Evolutionary conservation across 2,797 vertebrate species (phyloP).

Genomic region (Echiichthys vipera): DNA sequence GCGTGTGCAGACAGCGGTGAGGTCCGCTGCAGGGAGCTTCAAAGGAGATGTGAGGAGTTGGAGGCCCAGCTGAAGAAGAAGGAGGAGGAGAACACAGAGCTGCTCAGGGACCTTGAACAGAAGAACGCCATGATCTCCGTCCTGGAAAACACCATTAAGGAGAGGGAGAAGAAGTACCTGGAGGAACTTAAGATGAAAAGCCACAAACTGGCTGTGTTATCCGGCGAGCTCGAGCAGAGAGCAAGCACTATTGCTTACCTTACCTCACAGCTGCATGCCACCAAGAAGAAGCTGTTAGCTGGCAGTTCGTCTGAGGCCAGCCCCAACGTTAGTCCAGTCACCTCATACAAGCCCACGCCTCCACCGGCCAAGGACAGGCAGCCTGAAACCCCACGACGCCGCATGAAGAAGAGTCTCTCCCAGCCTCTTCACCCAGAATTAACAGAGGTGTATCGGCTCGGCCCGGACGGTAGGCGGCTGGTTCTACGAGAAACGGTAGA

Average conservation of each 20-base stretch:
- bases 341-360: constrained; percentile 90
- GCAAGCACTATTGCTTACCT: constrained; percentile 96
- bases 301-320: constrained; percentile 89
- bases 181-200: constrained; percentile 98
- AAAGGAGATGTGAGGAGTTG: constrained; percentile 91
- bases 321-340: constrained; percentile 88
- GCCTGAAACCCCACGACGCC: constrained; percentile 93
- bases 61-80: constrained; percentile 92
- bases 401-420: constrained; percentile 98
- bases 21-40: constrained; percentile 89
- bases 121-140: constrained; percentile 94
- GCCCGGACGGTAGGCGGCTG: constrained; percentile 90
- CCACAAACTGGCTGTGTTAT: constrained; percentile 93
- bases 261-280: constrained; percentile 94
- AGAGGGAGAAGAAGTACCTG: constrained; percentile 95
- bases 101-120: constrained; percentile 93
- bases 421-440: constrained; percentile 95
- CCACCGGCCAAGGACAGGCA: constrained; percentile 89
- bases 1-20: constrained; percentile 83
- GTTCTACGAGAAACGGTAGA: constrained; percentile 91
- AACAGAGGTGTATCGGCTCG: constrained; percentile 93
- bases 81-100: constrained; percentile 91
- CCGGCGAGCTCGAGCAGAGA: constrained; percentile 95
- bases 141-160: constrained; percentile 94
- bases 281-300: constrained; percentile 92